Base-by-base conservation (phyloP, 2,113 vertebrate species). In the Ariopsis seemanni region DNA sequence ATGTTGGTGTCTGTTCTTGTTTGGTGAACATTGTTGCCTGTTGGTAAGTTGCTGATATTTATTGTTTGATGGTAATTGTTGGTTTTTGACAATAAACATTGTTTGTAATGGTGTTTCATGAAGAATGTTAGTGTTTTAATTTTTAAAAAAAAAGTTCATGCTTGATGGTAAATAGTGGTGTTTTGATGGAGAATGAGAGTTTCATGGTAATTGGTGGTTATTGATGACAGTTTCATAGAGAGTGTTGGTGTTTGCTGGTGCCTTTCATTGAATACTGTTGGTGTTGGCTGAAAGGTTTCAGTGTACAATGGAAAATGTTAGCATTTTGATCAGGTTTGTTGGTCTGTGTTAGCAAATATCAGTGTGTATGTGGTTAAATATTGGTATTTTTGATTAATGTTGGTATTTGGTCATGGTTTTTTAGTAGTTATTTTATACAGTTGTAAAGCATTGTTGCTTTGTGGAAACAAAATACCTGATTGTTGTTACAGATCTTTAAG, bases 401-500 rank as follows among this genome's bases (percentile, higher is more conserved):
- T 42, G 27, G n/a, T 14, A 6, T 67, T 67, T 67, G 15, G 4
- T 67, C 65, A 27, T 67, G n/a, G 12, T 42, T 42, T 42, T 42
- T 67, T 27, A 67, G 65, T 30, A 67, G n/a, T 1, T 65, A 9
- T 53, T 58, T 42, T 42, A 42, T 42, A 42, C 42, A 42, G 42
- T 58, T 58, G 17, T 58, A 58, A 58, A 58, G 1, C 9, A 72
- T 15, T 72, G 69, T 18, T 48, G 71, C 15, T 74, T 34, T 18
- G 17, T 71, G 67, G 10, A 7, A 7, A 72, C 5, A 18, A 72
- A 34, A 72, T 17, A 12, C 20, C 18, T 10, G 7, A 75, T 50
- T 75, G 50, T 25, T 50, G 20, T 42, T 22, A 74, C 71, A 74
- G 34, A 75, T 50, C 72, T 52, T 48, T 96, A 96, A 95, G 94